Conservation (phyloP, 2,113 vertebrate species). For the Tautogolabrus adspersus region DNA sequence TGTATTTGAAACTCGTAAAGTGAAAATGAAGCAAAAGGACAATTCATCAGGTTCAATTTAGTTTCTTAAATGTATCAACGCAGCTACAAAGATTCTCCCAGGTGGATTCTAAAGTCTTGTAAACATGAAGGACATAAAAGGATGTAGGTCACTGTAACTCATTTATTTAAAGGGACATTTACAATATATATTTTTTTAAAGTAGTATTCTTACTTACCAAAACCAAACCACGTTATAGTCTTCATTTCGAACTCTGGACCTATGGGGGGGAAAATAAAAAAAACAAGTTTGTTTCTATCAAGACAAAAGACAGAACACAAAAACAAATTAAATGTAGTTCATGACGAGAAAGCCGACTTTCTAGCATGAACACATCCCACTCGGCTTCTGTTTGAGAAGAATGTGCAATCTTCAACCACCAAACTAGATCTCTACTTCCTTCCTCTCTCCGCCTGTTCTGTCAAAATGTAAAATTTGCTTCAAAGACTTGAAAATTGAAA, state of each 20-base stretch:
- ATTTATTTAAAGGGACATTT: background rate
- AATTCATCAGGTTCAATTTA: conserved; percentile 4
- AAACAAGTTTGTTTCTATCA: background rate
- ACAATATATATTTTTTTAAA: background rate
- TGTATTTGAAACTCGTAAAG: background rate
- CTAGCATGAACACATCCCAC: background rate
- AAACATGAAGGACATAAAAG: background rate
- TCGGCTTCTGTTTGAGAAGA: conserved; percentile 37
- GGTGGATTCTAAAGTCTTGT: background rate
- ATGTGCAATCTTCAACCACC: conserved; percentile 61
- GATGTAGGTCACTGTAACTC: background rate
- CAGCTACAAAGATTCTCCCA: rapidly evolving
- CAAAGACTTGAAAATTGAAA: background rate
- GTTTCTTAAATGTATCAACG: background rate
- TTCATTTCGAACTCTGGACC: conserved; percentile 41
- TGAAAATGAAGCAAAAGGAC: background rate
- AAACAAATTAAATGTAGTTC: background rate
- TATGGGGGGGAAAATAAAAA: background rate
- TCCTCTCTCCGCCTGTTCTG: conserved; percentile 4
- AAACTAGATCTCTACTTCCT: conserved; percentile 38
- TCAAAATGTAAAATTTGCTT: background rate
- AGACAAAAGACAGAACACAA: background rate
- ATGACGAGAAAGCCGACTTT: background rate
- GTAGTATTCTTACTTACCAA: conserved; percentile 62
- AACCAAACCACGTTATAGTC: conserved; percentile 29